A percentile compares a stretch with the other conserved stretches of the same genome.
phyloP scores from a whole-genome alignment of 37 sponge, comb jelly and placozoan species.

The Crambe crambe region DNA sequence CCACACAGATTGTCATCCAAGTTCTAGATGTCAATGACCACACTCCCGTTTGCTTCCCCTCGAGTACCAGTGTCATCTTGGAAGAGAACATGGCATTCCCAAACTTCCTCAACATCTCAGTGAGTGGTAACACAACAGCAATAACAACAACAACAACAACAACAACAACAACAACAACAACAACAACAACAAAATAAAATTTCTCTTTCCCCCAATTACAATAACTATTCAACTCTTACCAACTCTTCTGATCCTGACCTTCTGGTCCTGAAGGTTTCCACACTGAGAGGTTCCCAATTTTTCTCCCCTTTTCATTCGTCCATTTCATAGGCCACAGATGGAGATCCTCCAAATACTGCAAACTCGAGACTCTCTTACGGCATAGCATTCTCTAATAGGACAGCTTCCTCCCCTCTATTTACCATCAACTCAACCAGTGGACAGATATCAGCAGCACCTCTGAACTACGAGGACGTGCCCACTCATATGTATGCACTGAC shows the following conservation, averaged over 20 bases:
- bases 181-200: no score
- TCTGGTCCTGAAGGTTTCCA: neutral
- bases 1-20: constrained; percentile 14
- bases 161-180: no score
- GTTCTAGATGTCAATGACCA: constrained; percentile 37
- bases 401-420: constrained; percentile 5
- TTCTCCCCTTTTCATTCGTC: constrained; percentile 15
- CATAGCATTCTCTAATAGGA: constrained; percentile 8
- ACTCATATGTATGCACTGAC: neutral
- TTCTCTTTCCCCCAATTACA: no score
- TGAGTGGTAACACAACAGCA: no score
- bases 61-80: neutral
- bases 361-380: constrained; percentile 19
- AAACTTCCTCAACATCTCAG: constrained; percentile 12
- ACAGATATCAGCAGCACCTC: neutral
- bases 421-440: constrained; percentile 25
- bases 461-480: constrained; percentile 2
- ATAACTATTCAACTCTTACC: no score
- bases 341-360: neutral
- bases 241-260: no score
- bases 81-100: constrained; percentile 7
- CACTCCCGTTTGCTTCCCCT: constrained; percentile 4
- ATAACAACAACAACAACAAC: no score
- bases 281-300: no score
- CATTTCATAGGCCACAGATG: constrained; percentile 84